Conservation (phyloP, 2,797 vertebrate genomes). For the Phaenicophaeus curvirostris region DNA sequence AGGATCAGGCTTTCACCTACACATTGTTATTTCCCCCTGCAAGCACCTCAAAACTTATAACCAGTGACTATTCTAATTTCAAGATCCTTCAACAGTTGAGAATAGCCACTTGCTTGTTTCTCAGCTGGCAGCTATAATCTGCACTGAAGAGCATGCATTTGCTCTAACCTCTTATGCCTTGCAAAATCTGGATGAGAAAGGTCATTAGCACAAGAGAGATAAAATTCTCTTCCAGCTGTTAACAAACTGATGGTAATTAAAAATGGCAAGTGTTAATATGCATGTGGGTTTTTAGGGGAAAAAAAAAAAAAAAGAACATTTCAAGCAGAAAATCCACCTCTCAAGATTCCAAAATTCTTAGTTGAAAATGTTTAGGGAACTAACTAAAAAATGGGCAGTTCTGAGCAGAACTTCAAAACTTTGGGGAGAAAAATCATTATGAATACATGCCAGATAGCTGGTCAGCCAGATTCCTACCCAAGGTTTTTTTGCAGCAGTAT, state of each 20-base stretch:
- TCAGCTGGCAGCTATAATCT: not conserved
- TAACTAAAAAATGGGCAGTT: not conserved
- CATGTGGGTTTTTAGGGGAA: not conserved
- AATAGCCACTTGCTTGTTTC: not conserved
- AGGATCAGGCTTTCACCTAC: not conserved
- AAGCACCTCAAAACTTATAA: not conserved
- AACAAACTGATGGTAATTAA: not conserved
- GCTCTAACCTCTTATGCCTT: not conserved
- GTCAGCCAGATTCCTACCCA: not conserved
- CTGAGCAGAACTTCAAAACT: no score
- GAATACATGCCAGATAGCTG: not conserved
- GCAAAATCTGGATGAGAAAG: not conserved
- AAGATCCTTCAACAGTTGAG: not conserved
- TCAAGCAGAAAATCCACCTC: not conserved
- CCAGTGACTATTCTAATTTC: not conserved
- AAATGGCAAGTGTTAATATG: not conserved
- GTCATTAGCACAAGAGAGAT: not conserved
- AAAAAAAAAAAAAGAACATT: not conserved
- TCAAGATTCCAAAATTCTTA: not conserved
- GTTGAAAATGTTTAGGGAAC: constrained; percentile 10
- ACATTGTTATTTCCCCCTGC: not conserved
- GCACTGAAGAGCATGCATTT: not conserved
- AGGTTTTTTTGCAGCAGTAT: not conserved
- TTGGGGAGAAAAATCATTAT: not conserved
- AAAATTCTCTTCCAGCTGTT: not conserved